Evolutionary conservation across 2,113 vertebrate genomes (phyloP), one percentile per base, ranked within the genome.

Genomic region (Odontesthes bonariensis): DNA sequence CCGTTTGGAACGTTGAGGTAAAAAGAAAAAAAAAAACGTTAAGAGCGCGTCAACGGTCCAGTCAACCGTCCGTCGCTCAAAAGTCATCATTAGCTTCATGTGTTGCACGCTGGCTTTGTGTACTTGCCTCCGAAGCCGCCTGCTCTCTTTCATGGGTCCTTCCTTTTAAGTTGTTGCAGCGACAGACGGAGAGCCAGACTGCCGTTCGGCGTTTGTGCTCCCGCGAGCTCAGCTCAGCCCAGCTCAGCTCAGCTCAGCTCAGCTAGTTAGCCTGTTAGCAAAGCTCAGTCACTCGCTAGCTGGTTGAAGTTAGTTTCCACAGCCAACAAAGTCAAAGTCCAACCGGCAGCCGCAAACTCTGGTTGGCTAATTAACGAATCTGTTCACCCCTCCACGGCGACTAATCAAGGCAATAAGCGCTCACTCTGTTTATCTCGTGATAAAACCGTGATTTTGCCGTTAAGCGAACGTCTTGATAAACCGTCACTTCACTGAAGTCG

Each of bases 201-300:
- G 56, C 31, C 53, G 69, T 35, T 33, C 0, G 55, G 9, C 13
- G 69, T 47, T 5, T n/a, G 58, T 12, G 67, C 38, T n/a, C n/a
- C 33, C 11, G 23, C 9, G 53, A 19, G 69, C 60, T 6, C 52
- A 49, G 72, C 23, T 0, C 31, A 40, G 72, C 23, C 0, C 31
- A 40, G 27, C 27, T 27, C 27, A 3, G 27, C 27, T 27, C 35
- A 38, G 35, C 35, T 35, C 55, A 67, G 58, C 58, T 0, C 58
- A n/a, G 86, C 77, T 77, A 69, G 53, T 55, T 76, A 77, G 83
- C 75, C 17, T 49, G 69, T 27, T 52, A 69, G 72, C 79, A 73
- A 63, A 20, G 51, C 51, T 7, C 62, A 0, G 10, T 33, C 71
- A 46, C 64, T 52, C 59, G 77, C 77, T 77, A 56, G 56, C 59